These are phyloP conservation scores for Tigriopus californicus DNA, from an alignment of 2,888 invertebrate species.

Conservation along the genomic window DNA sequence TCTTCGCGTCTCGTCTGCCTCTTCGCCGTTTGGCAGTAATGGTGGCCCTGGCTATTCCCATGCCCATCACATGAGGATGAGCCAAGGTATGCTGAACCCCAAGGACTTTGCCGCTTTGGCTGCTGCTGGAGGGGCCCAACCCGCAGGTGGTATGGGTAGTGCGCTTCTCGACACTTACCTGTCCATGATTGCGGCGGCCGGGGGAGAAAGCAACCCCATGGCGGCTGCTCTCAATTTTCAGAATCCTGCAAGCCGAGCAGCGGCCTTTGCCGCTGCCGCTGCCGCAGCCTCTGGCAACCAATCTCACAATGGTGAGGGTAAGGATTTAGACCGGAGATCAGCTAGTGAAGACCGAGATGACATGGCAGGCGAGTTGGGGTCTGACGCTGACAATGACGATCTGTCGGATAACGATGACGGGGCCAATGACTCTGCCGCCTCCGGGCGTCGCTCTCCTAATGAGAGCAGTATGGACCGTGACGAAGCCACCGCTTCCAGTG, in stretches of 20 bases:
- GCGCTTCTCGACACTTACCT: constrained; percentile 69
- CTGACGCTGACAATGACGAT: constrained; percentile 15
- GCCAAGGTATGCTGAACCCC: background rate
- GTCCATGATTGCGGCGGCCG: constrained; percentile 48
- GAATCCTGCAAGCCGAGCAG: background rate
- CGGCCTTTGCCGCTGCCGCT: background rate
- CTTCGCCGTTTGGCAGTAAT: constrained; percentile 24
- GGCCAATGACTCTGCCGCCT: background rate
- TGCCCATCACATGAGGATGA: constrained; percentile 4
- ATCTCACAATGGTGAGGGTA: background rate
- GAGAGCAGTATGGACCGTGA: too few relatives aligned
- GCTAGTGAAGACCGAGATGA: constrained; percentile 4
- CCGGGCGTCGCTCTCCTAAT: too few relatives aligned
- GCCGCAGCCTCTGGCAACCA: background rate
- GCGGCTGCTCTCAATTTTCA: constrained; percentile 14
- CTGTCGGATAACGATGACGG: background rate
- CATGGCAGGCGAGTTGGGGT: constrained; percentile 7
- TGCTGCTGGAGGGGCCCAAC: constrained; percentile 6
- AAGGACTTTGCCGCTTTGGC: constrained; percentile 7
- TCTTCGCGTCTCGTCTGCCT: background rate
- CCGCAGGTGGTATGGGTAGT: constrained; percentile 39
- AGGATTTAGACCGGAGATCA: background rate
- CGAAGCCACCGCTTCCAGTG: too few relatives aligned
- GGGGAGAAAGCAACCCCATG: constrained; percentile 5
- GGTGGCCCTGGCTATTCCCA: constrained; percentile 2